phyloP scores from a whole-genome alignment of 2,113 vertebrate species.

The Nothoprocta pentlandii region DNA sequence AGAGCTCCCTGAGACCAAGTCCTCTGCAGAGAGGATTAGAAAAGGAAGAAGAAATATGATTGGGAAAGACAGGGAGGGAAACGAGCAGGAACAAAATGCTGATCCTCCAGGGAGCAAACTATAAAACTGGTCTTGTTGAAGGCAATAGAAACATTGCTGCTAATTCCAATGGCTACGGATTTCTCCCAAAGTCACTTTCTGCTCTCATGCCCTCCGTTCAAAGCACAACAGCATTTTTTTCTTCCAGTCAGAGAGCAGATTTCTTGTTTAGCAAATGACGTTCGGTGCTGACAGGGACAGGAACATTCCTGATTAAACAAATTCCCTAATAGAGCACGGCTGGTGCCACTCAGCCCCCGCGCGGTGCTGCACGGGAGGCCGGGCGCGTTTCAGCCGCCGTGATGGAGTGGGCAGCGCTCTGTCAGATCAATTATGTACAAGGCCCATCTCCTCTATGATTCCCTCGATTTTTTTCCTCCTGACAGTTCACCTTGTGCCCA shows the following conservation, averaged over 20 bases:
- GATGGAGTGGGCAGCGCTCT: slow-evolving; percentile 75
- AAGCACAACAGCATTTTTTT: slow-evolving; percentile 52
- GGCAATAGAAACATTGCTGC: background rate
- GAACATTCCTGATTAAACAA: slow-evolving; percentile 69
- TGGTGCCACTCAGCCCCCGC: slow-evolving; percentile 65
- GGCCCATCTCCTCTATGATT: slow-evolving; percentile 76
- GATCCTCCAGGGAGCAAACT: background rate
- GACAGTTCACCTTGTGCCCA: slow-evolving; percentile 79
- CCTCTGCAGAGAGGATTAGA: background rate
- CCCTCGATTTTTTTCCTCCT: slow-evolving; percentile 77
- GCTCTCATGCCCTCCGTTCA: slow-evolving; percentile 13
- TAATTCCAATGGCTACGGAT: background rate
- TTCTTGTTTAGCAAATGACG: slow-evolving; percentile 38
- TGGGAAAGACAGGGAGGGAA: background rate
- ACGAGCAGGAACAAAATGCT: background rate
- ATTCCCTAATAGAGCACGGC: slow-evolving; percentile 63
- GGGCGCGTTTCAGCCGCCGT: slow-evolving; percentile 69
- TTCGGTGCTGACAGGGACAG: slow-evolving; percentile 52
- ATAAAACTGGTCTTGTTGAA: background rate
- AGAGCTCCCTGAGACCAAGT: background rate
- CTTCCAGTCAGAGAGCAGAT: slow-evolving; percentile 37
- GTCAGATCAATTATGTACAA: slow-evolving; percentile 83
- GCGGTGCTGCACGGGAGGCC: slow-evolving; percentile 59
- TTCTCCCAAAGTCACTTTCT: slow-evolving; percentile 50
- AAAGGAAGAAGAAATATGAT: background rate